A percentile compares a stretch with the other conserved stretches of the same genome.
Conservation (phyloP, 2,113 vertebrate genomes). For the Carlito syrichta region DNA sequence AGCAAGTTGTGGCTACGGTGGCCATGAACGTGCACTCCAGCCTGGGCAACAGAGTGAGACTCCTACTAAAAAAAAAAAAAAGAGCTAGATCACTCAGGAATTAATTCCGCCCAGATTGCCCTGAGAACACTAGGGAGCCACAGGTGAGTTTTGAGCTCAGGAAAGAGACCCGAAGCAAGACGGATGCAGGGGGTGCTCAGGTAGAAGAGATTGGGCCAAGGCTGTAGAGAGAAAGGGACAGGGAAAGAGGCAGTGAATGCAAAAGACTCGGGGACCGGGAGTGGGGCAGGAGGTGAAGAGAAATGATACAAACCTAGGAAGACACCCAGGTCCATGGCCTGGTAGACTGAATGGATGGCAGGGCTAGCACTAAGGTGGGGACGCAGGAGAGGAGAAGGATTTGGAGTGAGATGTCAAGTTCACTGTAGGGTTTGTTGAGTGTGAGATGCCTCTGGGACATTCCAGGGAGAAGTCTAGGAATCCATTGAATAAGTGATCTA, state of each 20-base stretch:
- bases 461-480: neutral
- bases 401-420: neutral
- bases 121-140: neutral
- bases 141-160: neutral
- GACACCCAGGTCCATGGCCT: neutral
- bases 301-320: neutral
- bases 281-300: neutral
- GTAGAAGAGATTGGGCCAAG: neutral
- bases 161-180: neutral
- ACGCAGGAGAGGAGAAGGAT: neutral
- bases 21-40: too few relatives aligned
- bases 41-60: too few relatives aligned
- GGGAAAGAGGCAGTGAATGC: neutral
- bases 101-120: neutral
- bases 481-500: neutral
- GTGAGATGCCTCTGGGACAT: neutral
- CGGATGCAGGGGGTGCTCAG: neutral
- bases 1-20: too few relatives aligned
- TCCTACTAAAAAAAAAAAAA: too few relatives aligned
- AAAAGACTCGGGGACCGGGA: neutral
- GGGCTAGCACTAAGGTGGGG: neutral
- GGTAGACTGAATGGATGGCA: neutral
- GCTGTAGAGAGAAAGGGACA: neutral
- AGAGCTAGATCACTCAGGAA: neutral
- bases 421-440: neutral